Percentiles rank a stretch among this genome's conserved stretches.
Conservation (phyloP, 2,888 invertebrate species). For the Agrotis ipsilon region DNA sequence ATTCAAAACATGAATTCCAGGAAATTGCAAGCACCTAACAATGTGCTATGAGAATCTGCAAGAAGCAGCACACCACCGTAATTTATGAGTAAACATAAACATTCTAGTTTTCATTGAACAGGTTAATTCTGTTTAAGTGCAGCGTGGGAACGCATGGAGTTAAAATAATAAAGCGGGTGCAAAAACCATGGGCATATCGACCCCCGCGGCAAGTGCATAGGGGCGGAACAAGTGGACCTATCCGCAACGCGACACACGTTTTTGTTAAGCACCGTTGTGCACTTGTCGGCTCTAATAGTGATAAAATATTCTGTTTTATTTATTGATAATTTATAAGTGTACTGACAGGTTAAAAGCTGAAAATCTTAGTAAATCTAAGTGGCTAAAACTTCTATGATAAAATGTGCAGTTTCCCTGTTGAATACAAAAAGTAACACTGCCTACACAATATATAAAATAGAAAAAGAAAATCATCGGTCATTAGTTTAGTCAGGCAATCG, state of each 20-base stretch:
- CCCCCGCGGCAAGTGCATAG: constrained; percentile 88
- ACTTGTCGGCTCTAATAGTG: constrained; percentile 29
- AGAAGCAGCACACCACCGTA: constrained; percentile 53
- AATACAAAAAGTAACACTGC: no score
- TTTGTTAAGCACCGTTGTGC: constrained; percentile 44
- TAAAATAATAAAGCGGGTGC: constrained; percentile 83
- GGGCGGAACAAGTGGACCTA: constrained; percentile 89
- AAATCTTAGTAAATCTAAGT: no score
- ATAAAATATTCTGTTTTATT: constrained; percentile 20
- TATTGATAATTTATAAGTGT: neutral
- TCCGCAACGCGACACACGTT: constrained; percentile 62
- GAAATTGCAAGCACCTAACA: constrained; percentile 54
- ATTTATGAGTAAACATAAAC: constrained; percentile 68
- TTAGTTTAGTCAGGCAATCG: constrained; percentile 16
- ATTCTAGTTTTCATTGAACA: constrained; percentile 75
- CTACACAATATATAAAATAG: neutral
- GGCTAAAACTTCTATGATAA: no score
- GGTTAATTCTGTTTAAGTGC: constrained; percentile 76
- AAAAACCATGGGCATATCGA: constrained; percentile 85
- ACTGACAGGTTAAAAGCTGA: neutral
- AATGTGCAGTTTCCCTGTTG: no score
- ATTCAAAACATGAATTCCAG: constrained; percentile 44
- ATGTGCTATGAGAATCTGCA: constrained; percentile 59
- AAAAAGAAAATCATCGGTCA: neutral
- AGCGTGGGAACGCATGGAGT: constrained; percentile 85